Evolutionary conservation across 2,113 vertebrate genomes (phyloP), one percentile per base, ranked within the genome.

Genomic region (Lepisosteus osseus): DNA sequence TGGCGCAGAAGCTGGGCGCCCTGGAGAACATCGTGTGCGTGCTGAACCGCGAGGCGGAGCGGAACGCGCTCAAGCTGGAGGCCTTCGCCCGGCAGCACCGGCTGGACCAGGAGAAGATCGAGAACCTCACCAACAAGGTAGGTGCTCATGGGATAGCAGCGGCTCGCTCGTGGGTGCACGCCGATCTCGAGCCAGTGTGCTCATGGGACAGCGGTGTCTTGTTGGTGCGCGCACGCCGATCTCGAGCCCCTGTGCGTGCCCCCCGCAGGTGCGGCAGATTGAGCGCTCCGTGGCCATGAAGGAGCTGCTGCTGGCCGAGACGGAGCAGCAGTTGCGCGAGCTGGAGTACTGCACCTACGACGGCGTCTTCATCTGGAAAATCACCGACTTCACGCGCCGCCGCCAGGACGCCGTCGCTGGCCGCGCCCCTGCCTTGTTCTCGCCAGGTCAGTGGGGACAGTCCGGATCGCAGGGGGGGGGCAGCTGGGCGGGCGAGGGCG

Each of bases 11-110:
- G 86, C 90, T 92, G 0, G 84, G 76, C 3, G 94, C 95, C 40
- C 92, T 98, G 15, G 95, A 98, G 87, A 95, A 96, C 84, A 96
- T 97, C 0, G 93, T 97, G 17, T 96, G 95, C 0, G 96, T 98
- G 71, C 88, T 98, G 61, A 98, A 97, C 79, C 93, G 95, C 1
- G 96, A 98, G 75, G 93, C 97, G 79, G 95, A 97, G 77, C 83
- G 94, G 61, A 93, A 87, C 7, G 92, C 94, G 0, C 71, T 95
- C 1, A 92, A 90, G 0, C 75, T 93, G 0, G 95, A 95, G 76
- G 96, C 95, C 6, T 94, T 91, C 4, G 78, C 88, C 3, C 92
- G 91, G 29, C 96, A 97, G 17, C 95, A 94, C 41, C 93, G 88
- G 0, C 81, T 95, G 6, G 96, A 97, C 85, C 95, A 95, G 74